A percentile compares a stretch with the other conserved stretches of the same genome.
phyloP scores from a whole-genome alignment of 2,113 vertebrate genomes.

The Chascanopsetta lugubris region DNA sequence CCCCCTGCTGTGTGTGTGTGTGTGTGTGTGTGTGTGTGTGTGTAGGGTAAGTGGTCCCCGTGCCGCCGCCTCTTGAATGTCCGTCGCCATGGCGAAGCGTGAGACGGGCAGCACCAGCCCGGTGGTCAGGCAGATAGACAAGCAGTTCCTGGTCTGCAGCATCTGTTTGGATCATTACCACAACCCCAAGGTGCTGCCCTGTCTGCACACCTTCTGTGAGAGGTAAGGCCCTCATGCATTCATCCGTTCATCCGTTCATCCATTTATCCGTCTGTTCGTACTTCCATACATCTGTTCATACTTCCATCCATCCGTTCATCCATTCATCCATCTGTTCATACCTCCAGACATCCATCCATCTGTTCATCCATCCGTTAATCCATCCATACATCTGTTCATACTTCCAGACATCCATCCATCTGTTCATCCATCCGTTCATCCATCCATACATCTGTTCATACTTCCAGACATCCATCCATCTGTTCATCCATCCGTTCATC shows the following conservation, averaged over 20 bases:
- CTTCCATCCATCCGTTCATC: too few species aligned
- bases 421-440: too few species aligned
- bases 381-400: too few species aligned
- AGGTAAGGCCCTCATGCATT: constrained; percentile 80
- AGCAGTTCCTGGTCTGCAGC: constrained; percentile 96
- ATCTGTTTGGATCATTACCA: constrained; percentile 95
- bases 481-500: too few species aligned
- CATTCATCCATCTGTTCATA: too few species aligned
- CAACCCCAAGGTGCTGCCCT: constrained; percentile 89
- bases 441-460: too few species aligned
- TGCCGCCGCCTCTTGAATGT: constrained; percentile 75
- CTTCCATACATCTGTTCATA: background rate
- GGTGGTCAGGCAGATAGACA: constrained; percentile 95
- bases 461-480: too few species aligned
- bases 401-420: too few species aligned
- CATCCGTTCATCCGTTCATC: background rate
- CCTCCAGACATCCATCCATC: too few species aligned
- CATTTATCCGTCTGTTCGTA: background rate
- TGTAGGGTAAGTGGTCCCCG: too few species aligned
- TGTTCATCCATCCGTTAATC: too few species aligned
- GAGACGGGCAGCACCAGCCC: constrained; percentile 88
- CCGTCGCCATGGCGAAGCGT: constrained; percentile 86
- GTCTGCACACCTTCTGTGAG: constrained; percentile 96
- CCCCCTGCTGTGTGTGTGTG: constrained; percentile 29
- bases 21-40: too few species aligned